These are phyloP conservation scores for Anthophora plumipes DNA, from an alignment of 2,888 invertebrate species.

Conservation along the genomic window DNA sequence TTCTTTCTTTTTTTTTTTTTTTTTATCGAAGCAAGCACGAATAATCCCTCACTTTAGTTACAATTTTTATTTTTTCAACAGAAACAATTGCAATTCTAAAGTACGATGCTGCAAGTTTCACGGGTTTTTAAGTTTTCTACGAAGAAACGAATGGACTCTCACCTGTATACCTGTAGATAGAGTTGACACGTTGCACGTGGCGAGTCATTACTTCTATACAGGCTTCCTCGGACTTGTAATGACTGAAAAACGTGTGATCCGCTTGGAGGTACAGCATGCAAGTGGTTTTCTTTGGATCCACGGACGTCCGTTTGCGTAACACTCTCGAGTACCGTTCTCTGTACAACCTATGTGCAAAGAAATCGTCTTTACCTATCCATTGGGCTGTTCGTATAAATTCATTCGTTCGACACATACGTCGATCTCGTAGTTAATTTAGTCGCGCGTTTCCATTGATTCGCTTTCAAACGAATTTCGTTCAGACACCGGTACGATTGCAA, in stretches of 20 bases:
- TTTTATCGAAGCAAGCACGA: too few relatives aligned
- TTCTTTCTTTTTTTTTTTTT: too few relatives aligned
- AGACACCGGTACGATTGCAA: conserved; percentile 18
- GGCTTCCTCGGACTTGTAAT: conserved; percentile 95
- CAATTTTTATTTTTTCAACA: too few relatives aligned
- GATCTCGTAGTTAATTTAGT: conserved; percentile 13
- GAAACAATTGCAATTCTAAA: too few relatives aligned
- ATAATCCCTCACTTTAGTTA: too few relatives aligned
- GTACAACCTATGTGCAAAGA: conserved; percentile 64
- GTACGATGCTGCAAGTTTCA: too few relatives aligned
- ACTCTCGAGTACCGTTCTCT: conserved; percentile 72
- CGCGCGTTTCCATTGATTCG: background rate
- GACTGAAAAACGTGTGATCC: conserved; percentile 96
- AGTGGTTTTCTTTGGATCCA: conserved; percentile 94
- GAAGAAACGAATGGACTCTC: background rate
- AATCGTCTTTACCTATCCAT: background rate
- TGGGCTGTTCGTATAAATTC: background rate
- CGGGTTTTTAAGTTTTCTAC: too few relatives aligned
- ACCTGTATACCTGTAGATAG: conserved; percentile 93
- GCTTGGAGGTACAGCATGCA: conserved; percentile 98
- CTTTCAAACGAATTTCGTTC: conserved; percentile 7
- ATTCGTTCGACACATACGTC: background rate
- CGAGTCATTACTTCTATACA: conserved; percentile 97
- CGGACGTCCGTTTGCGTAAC: conserved; percentile 86
- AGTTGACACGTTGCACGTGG: conserved; percentile 96